Percentiles rank a stretch among this genome's conserved stretches.
Conservation (phyloP, 2,797 vertebrate species). For the Caiman crocodilus region DNA sequence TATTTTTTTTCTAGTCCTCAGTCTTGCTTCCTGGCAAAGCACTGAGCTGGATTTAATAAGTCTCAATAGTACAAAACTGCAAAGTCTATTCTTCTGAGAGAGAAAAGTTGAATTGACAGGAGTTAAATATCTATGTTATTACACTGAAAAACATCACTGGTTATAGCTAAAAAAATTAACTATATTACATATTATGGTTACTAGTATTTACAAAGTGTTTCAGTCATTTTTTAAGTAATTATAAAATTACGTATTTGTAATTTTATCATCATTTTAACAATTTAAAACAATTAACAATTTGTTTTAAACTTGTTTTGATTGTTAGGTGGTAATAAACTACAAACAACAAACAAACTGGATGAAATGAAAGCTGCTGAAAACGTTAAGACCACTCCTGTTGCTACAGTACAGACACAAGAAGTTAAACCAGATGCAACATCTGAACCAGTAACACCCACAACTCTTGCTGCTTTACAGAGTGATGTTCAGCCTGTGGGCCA, state of each 20-base stretch:
- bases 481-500: constrained; percentile 98
- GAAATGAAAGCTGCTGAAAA: constrained; percentile 87
- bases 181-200: neutral
- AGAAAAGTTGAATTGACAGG: neutral
- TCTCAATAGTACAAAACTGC: neutral
- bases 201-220: neutral
- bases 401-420: constrained; percentile 81
- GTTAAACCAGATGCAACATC: constrained; percentile 78
- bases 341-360: constrained; percentile 91
- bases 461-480: constrained; percentile 93
- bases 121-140: neutral
- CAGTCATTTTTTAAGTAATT: neutral
- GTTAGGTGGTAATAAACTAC: constrained; percentile 94
- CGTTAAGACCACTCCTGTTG: constrained; percentile 76
- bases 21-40: neutral
- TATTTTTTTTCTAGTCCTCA: neutral
- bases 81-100: neutral
- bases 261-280: neutral
- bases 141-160: neutral
- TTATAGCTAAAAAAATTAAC: neutral
- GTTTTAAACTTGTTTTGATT: constrained; percentile 10
- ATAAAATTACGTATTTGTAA: neutral
- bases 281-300: constrained; percentile 3
- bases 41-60: neutral
- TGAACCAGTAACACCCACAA: constrained; percentile 88